Conservation (phyloP, 92 coral and sea anemone genomes). For the Actinernus sp. region DNA sequence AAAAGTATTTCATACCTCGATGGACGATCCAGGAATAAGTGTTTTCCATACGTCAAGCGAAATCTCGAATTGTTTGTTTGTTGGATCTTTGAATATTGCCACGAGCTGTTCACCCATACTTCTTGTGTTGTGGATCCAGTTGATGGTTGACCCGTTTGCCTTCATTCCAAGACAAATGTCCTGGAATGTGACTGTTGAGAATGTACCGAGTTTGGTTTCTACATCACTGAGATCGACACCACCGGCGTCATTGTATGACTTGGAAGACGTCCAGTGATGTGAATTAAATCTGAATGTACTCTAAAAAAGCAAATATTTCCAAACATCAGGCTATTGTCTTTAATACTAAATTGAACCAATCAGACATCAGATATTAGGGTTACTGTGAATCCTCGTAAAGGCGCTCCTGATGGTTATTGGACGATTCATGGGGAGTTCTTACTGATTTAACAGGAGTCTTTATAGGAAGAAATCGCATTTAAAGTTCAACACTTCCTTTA, state of each 20-base stretch:
- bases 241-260: conserved; percentile 23
- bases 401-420: no score
- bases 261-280: conserved; percentile 24
- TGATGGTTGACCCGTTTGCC: background rate
- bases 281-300: conserved; percentile 47
- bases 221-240: conserved; percentile 45
- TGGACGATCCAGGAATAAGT: no score
- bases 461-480: no score
- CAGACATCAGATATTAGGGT: no score
- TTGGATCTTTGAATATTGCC: background rate
- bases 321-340: no score
- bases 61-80: background rate
- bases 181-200: conserved; percentile 24
- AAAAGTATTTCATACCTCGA: no score
- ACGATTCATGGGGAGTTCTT: no score
- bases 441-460: no score
- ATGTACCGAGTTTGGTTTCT: conserved; percentile 66
- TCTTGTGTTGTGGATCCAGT: conserved; percentile 27
- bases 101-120: background rate
- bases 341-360: no score
- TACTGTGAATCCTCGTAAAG: no score
- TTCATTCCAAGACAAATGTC: conserved; percentile 79
- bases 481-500: no score
- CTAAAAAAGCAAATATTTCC: conserved; percentile 30
- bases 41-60: no score